These are phyloP conservation scores for Phalanger gymnotis DNA, from an alignment of 2,797 vertebrate species.

Conservation along the genomic window DNA sequence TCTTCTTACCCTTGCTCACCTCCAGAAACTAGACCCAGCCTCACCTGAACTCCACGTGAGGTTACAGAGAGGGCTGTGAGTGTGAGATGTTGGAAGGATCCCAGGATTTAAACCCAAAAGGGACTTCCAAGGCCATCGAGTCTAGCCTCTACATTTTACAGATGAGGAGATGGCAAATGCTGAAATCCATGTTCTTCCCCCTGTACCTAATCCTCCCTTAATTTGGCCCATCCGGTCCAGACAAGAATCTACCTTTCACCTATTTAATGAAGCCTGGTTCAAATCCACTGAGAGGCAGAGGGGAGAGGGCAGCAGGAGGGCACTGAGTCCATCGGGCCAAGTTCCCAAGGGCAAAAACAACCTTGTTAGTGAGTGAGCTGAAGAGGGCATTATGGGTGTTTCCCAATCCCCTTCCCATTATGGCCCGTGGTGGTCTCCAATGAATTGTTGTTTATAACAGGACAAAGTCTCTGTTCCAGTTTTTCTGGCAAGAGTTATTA, in stretches of 20 bases:
- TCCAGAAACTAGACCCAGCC: not conserved
- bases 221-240: not conserved
- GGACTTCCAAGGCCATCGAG: not conserved
- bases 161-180: not conserved
- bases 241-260: not conserved
- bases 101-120: not conserved
- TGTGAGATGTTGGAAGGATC: not conserved
- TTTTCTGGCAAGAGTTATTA: constrained; percentile 14
- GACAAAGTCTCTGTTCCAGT: not conserved
- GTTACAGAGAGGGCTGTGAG: not conserved
- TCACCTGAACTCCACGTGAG: not conserved
- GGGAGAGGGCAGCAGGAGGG: not conserved
- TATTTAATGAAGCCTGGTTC: not conserved
- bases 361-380: not conserved
- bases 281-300: not conserved
- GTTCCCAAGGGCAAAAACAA: not conserved
- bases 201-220: not conserved
- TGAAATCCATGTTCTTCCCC: not conserved
- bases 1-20: not conserved
- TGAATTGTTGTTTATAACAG: constrained; percentile 8
- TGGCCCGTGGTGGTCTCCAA: constrained; percentile 8
- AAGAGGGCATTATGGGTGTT: not conserved
- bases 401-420: not conserved
- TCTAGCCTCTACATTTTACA: not conserved
- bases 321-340: not conserved